A percentile compares a stretch with the other conserved stretches of the same genome.
Conservation (phyloP, 2,113 vertebrate species). For the Megaceryle maxima region DNA sequence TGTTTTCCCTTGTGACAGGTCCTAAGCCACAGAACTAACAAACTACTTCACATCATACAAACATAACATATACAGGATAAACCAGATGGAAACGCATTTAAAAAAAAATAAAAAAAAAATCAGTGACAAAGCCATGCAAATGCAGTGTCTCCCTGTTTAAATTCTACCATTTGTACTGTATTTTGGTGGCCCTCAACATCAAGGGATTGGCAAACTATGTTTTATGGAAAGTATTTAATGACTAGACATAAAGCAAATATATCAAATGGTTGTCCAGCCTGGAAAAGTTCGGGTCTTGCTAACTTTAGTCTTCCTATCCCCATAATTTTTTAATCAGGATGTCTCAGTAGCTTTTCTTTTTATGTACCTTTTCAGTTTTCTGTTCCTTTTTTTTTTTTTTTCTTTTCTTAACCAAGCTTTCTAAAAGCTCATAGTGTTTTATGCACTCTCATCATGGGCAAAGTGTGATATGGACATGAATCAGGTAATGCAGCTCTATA, state of each 20-base stretch:
- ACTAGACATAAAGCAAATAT: neutral
- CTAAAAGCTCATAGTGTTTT: neutral
- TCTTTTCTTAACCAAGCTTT: neutral
- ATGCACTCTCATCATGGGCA: neutral
- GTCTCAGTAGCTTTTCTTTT: neutral
- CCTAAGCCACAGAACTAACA: neutral
- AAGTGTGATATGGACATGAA: neutral
- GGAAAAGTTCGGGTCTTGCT: neutral
- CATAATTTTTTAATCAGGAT: fast-evolving
- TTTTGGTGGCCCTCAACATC: neutral
- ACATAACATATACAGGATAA: neutral
- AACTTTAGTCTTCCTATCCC: neutral
- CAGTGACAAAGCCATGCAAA: neutral
- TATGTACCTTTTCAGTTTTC: neutral
- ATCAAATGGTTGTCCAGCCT: neutral
- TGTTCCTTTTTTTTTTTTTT: neutral
- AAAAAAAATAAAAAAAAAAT: neutral
- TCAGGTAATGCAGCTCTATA: neutral
- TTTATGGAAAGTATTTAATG: neutral
- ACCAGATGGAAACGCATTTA: neutral
- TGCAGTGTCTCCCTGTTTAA: neutral
- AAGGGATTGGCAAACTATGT: neutral
- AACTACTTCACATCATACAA: neutral
- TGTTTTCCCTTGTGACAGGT: neutral
- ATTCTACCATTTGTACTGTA: neutral